A percentile compares a stretch with the other conserved stretches of the same genome.
These are phyloP conservation scores for Caenorhabditis briggsae DNA, from an alignment of 1,140 invertebrate genomes.

Conservation along the genomic window DNA sequence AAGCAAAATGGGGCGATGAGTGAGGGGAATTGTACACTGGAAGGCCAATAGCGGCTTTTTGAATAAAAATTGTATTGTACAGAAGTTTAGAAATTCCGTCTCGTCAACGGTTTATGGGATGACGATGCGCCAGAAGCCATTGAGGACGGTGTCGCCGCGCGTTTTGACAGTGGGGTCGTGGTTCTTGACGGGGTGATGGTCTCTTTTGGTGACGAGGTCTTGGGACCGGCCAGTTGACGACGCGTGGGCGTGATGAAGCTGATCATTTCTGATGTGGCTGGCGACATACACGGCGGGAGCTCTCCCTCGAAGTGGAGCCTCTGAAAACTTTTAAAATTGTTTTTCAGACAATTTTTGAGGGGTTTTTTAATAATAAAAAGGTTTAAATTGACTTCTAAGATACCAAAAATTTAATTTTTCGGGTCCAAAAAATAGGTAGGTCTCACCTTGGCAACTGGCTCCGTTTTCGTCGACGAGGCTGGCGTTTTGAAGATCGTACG, in stretches of 20 bases:
- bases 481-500: conserved; percentile 32
- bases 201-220: conserved; percentile 30
- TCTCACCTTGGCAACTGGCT: conserved; percentile 21
- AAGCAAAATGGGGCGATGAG: neutral
- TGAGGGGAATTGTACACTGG: too few relatives aligned
- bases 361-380: too few relatives aligned
- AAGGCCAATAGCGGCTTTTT: too few relatives aligned
- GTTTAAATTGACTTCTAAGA: neutral
- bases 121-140: neutral
- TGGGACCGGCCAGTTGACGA: neutral
- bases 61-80: neutral
- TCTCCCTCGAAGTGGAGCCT: conserved; percentile 8
- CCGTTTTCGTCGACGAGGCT: neutral
- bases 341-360: too few relatives aligned
- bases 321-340: too few relatives aligned
- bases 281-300: conserved; percentile 26
- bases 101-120: neutral
- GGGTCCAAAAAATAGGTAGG: neutral
- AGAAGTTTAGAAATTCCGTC: neutral
- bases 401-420: too few relatives aligned
- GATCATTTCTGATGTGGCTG: conserved; percentile 36
- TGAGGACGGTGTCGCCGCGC: conserved; percentile 26
- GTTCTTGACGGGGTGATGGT: neutral
- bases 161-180: conserved; percentile 27
- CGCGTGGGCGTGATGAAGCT: conserved; percentile 39